These are phyloP conservation scores for Heteropelma amictum DNA, from an alignment of 2,888 invertebrate genomes.

Conservation along the genomic window DNA sequence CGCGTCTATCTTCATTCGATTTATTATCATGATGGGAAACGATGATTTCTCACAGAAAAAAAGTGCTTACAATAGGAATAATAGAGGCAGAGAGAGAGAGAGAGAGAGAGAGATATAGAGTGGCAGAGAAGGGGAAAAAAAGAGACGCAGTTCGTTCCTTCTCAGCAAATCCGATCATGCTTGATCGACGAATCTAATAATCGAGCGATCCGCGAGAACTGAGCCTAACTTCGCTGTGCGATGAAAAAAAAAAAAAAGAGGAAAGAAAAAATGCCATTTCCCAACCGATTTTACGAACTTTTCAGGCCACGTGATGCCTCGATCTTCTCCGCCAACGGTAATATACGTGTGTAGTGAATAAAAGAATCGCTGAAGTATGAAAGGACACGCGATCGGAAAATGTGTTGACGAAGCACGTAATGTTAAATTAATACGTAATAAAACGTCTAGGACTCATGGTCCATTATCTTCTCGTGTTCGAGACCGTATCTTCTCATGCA, in stretches of 20 bases:
- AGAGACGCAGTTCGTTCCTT: conserved; percentile 50
- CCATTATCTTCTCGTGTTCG: conserved; percentile 15
- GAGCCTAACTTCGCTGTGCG: conserved; percentile 54
- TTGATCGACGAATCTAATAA: conserved; percentile 54
- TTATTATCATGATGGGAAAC: too few species aligned
- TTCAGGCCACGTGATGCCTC: conserved; percentile 6
- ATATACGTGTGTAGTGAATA: conserved; percentile 31
- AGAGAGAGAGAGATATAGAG: not conserved
- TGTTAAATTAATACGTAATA: conserved; percentile 41
- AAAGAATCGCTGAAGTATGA: not conserved
- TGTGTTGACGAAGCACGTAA: conserved; percentile 40
- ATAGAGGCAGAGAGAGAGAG: not conserved
- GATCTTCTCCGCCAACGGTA: conserved; percentile 30
- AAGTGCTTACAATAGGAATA: not conserved
- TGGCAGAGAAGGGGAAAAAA: conserved; percentile 8
- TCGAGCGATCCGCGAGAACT: conserved; percentile 36
- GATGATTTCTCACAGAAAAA: too few species aligned
- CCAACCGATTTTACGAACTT: conserved; percentile 10
- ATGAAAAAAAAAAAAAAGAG: conserved; percentile 22
- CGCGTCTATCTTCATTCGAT: too few species aligned
- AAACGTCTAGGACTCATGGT: conserved; percentile 38
- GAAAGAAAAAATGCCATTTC: not conserved
- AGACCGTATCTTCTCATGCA: conserved; percentile 6
- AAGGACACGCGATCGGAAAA: conserved; percentile 23
- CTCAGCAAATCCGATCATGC: conserved; percentile 51